Evolutionary conservation across 1,140 invertebrate genomes (phyloP), one percentile per base, ranked within the genome.

Genomic region (Pseudomyrmex gracilis): DNA sequence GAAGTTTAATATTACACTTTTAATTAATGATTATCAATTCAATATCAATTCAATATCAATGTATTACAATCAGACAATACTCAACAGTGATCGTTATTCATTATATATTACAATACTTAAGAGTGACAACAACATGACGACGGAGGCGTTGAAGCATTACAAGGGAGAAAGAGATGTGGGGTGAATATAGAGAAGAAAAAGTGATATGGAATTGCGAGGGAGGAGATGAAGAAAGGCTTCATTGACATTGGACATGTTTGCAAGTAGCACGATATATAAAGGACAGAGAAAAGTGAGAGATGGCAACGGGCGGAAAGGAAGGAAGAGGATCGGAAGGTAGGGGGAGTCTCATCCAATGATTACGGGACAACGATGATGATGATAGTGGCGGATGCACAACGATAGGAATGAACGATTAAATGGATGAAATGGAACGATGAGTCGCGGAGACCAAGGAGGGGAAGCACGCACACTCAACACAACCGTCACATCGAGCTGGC

Each of bases 41-140:
- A 93, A 80, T 94, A 94, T 94, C 92, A 93, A 94, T 94, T 94
- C 91, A 93, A 94, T 94, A 94, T 94, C 92, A 94, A 94, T 94
- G 94, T 94, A 94, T 94, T 94, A 94, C 93, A 94, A 94, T 94
- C 93, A 94, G 93, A 94, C 93, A 94, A 94, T 94, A 94, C 94
- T 94, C 92, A 94, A 94, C 93, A 94, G 91, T 94, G 93, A 94
- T 94, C 93, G 92, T 94, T 94, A 93, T 94, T 93, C 92, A 92
- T 94, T 93, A 94, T 94, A 94, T 94, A 93, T 94, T 94, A 94
- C 93, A 94, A 93, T 94, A 93, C 93, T 94, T 94, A 93, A 94
- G 93, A 94, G 91, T 94, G 93, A 94, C 94, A 94, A 94, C 93
- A 94, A 94, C 93, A 94, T 94, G 94, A 94, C 93, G 93, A 94